A percentile compares a stretch with the other conserved stretches of the same genome.
These are phyloP conservation scores for Corythornis madagascariensis DNA, from an alignment of 2,113 vertebrate species.

Conservation along the genomic window DNA sequence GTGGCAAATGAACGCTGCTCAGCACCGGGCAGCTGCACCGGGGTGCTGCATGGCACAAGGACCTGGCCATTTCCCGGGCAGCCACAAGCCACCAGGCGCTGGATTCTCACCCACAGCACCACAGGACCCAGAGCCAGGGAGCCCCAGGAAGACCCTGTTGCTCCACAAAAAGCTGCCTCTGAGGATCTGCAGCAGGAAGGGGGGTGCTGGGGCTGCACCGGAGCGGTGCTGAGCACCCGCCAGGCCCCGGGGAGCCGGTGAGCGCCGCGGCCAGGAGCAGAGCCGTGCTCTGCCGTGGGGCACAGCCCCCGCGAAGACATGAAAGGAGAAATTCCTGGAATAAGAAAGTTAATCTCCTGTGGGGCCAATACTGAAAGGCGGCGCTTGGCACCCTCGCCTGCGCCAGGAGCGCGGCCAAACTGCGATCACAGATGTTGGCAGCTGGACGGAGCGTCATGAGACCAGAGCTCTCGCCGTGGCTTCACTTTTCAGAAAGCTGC, in stretches of 20 bases:
- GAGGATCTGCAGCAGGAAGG: fast-evolving
- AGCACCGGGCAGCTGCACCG: not conserved
- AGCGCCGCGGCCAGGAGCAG: not conserved
- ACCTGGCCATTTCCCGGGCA: not conserved
- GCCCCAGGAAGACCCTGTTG: fast-evolving
- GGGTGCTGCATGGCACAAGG: fast-evolving
- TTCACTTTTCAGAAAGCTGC: constrained; percentile 14
- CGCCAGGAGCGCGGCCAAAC: constrained; percentile 35
- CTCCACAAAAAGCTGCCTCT: not conserved
- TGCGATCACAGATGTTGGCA: constrained; percentile 64
- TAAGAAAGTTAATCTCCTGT: constrained; percentile 48
- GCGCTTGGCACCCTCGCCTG: constrained; percentile 44
- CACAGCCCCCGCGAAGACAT: constrained; percentile 41
- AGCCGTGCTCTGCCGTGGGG: not conserved
- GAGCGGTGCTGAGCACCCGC: not conserved
- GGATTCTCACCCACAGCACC: fast-evolving
- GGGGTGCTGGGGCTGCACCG: not conserved
- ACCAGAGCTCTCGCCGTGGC: not conserved
- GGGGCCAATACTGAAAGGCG: constrained; percentile 24
- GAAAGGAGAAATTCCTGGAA: constrained; percentile 66
- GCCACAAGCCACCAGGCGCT: fast-evolving
- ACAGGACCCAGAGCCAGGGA: fast-evolving
- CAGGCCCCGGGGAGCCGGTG: not conserved
- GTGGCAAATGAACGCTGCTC: fast-evolving
- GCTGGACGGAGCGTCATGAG: constrained; percentile 52